phyloP scores from a whole-genome alignment of 2,888 invertebrate species.

The Drosophila prolongata region DNA sequence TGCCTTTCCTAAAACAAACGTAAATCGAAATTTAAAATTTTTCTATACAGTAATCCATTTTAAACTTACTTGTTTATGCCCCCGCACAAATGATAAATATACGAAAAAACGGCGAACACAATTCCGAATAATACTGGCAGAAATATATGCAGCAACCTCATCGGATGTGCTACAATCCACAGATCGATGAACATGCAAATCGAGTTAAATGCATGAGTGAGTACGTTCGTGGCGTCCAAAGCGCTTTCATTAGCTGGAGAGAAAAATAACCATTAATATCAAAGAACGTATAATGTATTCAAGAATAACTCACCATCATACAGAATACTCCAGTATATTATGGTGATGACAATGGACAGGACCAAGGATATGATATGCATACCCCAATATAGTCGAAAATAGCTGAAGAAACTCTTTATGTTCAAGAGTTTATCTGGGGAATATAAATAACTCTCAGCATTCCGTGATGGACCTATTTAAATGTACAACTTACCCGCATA shows the following conservation, averaged over 20 bases:
- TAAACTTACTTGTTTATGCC: conserved; percentile 86
- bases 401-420: conserved; percentile 77
- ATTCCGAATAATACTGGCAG: conserved; percentile 87
- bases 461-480: not conserved
- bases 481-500: conserved; percentile 76
- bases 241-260: conserved; percentile 82
- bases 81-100: conserved; percentile 87
- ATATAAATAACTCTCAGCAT: conserved; percentile 2
- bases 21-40: too few species aligned
- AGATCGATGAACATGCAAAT: conserved; percentile 90
- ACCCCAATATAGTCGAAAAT: conserved; percentile 88
- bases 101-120: conserved; percentile 86
- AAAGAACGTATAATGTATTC: not conserved
- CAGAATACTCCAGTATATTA: conserved; percentile 89
- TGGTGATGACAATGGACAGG: conserved; percentile 89
- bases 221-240: conserved; percentile 87
- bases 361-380: conserved; percentile 88
- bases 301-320: conserved; percentile 73
- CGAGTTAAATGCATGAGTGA: conserved; percentile 91
- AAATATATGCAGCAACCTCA: conserved; percentile 88
- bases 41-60: not conserved
- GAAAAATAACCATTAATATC: not conserved
- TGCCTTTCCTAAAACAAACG: conserved; percentile 85
- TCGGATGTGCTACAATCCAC: conserved; percentile 89
- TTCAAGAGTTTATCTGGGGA: conserved; percentile 80